Conservation (phyloP, 2,888 invertebrate species). For the Griposia aprilina region DNA sequence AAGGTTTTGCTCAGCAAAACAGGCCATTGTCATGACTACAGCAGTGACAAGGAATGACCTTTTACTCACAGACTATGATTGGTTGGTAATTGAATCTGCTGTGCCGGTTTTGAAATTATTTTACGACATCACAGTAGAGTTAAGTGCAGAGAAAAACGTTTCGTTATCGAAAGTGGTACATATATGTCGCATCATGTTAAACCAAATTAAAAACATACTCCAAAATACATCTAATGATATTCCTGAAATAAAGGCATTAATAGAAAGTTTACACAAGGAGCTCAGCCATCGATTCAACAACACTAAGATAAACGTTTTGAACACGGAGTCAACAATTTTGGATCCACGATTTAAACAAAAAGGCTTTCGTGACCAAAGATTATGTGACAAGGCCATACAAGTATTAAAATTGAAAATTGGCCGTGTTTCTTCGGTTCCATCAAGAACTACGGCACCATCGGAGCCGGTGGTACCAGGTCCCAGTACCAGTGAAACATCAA, state of each 20-base stretch:
- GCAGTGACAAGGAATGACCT: not conserved
- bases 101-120: no score
- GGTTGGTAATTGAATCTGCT: not conserved
- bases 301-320: not conserved
- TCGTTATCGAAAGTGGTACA: slow-evolving; percentile 11
- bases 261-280: not conserved
- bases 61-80: no score
- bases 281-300: not conserved
- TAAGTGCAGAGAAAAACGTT: not conserved
- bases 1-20: no score
- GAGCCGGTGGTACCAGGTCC: no score
- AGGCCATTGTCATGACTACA: not conserved
- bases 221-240: not conserved
- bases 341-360: slow-evolving; percentile 20
- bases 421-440: no score
- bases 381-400: no score
- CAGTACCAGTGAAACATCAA: no score
- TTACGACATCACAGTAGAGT: no score
- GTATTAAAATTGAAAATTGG: no score
- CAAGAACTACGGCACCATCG: no score
- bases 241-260: not conserved
- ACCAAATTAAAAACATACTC: slow-evolving; percentile 7
- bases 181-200: not conserved
- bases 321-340: slow-evolving; percentile 15
- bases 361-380: no score